Percentiles rank a stretch among this genome's conserved stretches.
Conservation (phyloP, 2,113 vertebrate species). For the Pipa parva region DNA sequence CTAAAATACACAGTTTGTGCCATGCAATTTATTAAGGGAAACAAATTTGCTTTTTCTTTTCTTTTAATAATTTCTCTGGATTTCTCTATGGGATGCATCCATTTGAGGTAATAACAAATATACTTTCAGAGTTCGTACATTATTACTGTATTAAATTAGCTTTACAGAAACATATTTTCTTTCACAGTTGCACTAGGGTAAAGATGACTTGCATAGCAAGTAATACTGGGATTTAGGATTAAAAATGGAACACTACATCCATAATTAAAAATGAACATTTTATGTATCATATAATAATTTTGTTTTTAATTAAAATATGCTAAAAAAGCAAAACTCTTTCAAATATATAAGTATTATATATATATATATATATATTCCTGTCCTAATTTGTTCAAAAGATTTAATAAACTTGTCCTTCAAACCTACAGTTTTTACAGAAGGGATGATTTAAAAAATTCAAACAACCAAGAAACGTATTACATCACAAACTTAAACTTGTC, state of each 20-base stretch:
- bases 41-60: not conserved
- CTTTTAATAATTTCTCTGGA: not conserved
- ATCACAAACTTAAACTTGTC: no score
- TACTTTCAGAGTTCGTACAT: not conserved
- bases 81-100: not conserved
- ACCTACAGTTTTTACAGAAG: no score
- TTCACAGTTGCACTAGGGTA: not conserved
- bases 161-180: not conserved
- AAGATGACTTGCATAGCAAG: not conserved
- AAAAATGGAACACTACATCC: not conserved
- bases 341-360: no score
- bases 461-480: no score
- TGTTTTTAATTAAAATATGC: no score
- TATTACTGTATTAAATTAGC: not conserved
- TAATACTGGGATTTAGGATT: not conserved
- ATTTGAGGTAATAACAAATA: not conserved
- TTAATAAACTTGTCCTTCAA: no score
- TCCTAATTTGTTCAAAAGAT: no score
- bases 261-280: not conserved
- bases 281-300: not conserved
- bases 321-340: no score
- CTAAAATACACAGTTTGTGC: constrained; percentile 1
- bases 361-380: no score
- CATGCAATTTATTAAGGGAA: not conserved
- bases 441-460: no score